These are phyloP conservation scores for Zalophus californianus DNA, from an alignment of 2,797 vertebrate species.

Conservation along the genomic window DNA sequence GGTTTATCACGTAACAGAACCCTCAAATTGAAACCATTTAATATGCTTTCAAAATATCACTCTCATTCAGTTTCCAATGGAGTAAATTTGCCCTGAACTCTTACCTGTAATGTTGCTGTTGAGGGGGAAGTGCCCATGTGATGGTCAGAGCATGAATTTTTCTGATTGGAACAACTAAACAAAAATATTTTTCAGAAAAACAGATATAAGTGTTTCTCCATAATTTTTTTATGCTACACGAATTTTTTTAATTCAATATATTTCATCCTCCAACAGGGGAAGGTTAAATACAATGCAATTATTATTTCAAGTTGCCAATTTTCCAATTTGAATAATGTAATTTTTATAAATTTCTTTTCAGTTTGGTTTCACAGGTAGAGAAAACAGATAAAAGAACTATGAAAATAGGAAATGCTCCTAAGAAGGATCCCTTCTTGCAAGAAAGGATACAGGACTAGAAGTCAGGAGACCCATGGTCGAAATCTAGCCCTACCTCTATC, in stretches of 20 bases:
- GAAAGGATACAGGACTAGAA: not conserved
- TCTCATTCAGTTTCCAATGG: not conserved
- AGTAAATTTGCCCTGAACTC: not conserved
- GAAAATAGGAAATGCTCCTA: constrained; percentile 40
- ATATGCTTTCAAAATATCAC: constrained; percentile 39
- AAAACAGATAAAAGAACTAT: constrained; percentile 38
- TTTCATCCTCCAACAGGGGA: constrained; percentile 46
- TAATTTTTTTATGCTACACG: constrained; percentile 37
- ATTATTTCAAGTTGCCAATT: constrained; percentile 72
- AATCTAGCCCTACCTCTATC: not conserved
- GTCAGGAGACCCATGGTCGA: not conserved
- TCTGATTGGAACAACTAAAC: constrained; percentile 95
- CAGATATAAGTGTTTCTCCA: constrained; percentile 57
- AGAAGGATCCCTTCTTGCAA: not conserved
- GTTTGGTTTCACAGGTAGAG: constrained; percentile 29
- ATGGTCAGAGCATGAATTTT: constrained; percentile 96
- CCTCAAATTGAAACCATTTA: constrained; percentile 31
- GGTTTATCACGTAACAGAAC: constrained; percentile 37
- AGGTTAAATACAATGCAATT: constrained; percentile 61
- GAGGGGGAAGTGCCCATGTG: constrained; percentile 96
- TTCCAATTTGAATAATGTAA: constrained; percentile 61
- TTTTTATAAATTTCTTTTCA: constrained; percentile 51
- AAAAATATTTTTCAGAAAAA: constrained; percentile 76
- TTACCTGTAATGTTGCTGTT: constrained; percentile 95
- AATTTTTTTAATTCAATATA: constrained; percentile 52